Evolutionary conservation across 1,140 invertebrate genomes (phyloP), one percentile per base, ranked within the genome.

Genomic region (Paralvinella palmiformis): DNA sequence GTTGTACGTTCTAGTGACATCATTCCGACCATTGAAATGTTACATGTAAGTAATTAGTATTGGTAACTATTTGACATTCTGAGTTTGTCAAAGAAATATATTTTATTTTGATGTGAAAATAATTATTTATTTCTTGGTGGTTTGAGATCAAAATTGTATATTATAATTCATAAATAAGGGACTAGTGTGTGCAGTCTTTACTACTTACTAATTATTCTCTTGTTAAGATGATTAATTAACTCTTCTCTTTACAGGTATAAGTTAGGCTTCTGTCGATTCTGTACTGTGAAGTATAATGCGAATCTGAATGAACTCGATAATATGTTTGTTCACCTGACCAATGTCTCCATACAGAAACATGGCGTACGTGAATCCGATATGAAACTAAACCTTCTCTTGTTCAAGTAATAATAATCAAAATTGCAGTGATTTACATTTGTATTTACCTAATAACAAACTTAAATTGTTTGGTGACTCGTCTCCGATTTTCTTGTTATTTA

Each of bases 1-100:
- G 5, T 79, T 98, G 6, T 98, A 98, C 79, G 94, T 98, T 4
- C 83, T 98, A 4, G 90, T 98, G 3, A 96, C 95, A 0, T 95
- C 91, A 55, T 89, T 98, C 65, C 88, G 96, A 80, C 96, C 96
- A 0, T 82, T 94, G 32, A 81, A 81, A 67, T 76, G 72, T 68
- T 82, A 80, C 64, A 66, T 66, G 64, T 66, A 35, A 56, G 64
- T 56, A 33, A 37, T 13, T 15, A 17, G 7, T 53, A 13, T 53
- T 13, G 20, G n/a, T 10, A 6, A 52, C n/a, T 52, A 7, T 24
- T 52, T 52, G 7, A 6, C 27, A 20, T 52, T 7, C 48, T 52
- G 5, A 10, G 48, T 7, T 52, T n/a, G 7, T 7, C 20, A 52
- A 24, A 44, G 10, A 44, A 44, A 44, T 44, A n/a, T 44, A 52